These are phyloP conservation scores for Odobenus rosmarus DNA, from an alignment of 2,113 vertebrate species.

Conservation along the genomic window DNA sequence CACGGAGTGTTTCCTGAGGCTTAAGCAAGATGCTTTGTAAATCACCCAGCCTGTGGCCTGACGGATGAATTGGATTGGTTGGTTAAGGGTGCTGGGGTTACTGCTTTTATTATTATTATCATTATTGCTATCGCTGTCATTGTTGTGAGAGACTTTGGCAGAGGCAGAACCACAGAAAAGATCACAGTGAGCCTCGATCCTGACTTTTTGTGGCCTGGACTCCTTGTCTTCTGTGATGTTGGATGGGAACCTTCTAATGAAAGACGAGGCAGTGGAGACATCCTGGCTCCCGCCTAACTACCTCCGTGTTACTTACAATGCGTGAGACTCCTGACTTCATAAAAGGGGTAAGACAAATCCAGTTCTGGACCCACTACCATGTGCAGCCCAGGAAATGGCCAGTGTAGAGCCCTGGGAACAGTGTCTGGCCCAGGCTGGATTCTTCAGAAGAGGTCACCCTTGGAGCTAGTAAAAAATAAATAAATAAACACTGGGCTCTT, in stretches of 20 bases:
- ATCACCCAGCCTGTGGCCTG: background rate
- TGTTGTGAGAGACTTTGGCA: background rate
- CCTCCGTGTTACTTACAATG: accelerated
- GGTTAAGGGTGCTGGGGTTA: no score
- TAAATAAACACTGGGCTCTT: background rate
- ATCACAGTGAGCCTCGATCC: background rate
- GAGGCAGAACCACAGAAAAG: background rate
- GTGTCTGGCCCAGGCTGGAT: background rate
- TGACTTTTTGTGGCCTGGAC: background rate
- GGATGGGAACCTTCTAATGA: background rate
- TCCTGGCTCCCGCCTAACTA: background rate
- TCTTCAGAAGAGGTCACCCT: background rate
- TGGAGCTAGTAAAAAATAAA: background rate
- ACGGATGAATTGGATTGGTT: no score
- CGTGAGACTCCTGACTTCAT: background rate
- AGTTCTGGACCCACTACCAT: accelerated
- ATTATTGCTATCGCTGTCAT: background rate
- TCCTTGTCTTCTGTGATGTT: background rate
- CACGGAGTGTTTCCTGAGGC: background rate
- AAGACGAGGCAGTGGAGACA: background rate
- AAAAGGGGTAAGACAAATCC: background rate
- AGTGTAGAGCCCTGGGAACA: accelerated
- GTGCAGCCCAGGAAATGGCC: background rate
- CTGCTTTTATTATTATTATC: background rate
- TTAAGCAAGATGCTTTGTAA: background rate